A percentile compares a stretch with the other conserved stretches of the same genome.
These are phyloP conservation scores for Podocnemis expansa DNA, from an alignment of 2,113 vertebrate genomes.

Conservation along the genomic window DNA sequence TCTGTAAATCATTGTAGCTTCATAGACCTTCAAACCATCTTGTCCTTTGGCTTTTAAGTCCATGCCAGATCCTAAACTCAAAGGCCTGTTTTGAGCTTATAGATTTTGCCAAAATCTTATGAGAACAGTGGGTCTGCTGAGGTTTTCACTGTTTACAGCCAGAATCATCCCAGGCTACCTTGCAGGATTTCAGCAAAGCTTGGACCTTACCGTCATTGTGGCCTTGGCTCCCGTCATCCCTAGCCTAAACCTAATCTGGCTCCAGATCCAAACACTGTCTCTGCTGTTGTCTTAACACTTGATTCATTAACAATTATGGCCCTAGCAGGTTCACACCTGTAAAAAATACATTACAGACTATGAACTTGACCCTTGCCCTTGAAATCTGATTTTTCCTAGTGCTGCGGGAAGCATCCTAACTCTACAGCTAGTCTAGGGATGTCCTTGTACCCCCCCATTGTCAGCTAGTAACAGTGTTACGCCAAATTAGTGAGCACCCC, in stretches of 20 bases:
- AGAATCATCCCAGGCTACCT: not conserved
- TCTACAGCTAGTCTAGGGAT: no score
- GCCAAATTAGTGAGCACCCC: no score
- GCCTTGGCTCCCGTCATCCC: not conserved
- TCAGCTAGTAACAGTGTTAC: no score
- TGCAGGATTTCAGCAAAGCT: not conserved
- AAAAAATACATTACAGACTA: no score
- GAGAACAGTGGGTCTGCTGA: fast-evolving
- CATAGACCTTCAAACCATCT: not conserved
- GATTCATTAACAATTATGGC: not conserved
- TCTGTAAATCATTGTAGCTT: not conserved
- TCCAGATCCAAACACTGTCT: not conserved
- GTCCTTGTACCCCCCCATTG: no score
- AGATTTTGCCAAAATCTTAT: not conserved
- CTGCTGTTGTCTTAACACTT: not conserved
- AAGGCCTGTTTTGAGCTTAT: not conserved
- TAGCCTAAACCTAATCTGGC: not conserved
- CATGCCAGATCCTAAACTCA: not conserved
- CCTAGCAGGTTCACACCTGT: no score
- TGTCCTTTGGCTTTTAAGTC: not conserved
- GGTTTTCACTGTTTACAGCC: not conserved
- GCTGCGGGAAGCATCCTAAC: no score
- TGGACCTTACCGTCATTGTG: not conserved
- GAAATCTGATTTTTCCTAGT: no score
- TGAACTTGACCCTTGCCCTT: no score